Evolutionary conservation across 1,140 invertebrate species (phyloP).

Genomic region (Scaptomyza graminum): DNA sequence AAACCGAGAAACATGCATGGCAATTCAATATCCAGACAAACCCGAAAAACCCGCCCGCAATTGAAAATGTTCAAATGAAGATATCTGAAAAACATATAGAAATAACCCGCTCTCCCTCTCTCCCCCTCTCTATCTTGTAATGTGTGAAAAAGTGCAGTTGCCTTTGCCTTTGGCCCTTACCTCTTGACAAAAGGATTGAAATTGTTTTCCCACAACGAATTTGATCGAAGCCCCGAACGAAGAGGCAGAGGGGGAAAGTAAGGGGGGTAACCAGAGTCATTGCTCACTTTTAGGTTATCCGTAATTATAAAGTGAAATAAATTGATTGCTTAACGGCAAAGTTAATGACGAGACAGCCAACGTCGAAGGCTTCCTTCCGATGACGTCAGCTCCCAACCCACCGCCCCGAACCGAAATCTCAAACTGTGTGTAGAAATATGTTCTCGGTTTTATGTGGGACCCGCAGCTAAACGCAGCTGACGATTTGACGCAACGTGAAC

Average conservation of each 20-base stretch:
- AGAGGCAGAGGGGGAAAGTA: not conserved
- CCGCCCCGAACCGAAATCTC: not conserved
- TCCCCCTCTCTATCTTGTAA: slow-evolving; percentile 4
- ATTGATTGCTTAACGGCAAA: slow-evolving; percentile 70
- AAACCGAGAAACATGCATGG: slow-evolving; percentile 79
- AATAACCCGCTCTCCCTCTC: no score
- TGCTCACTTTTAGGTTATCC: slow-evolving; percentile 64
- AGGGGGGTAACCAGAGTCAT: slow-evolving; percentile 5
- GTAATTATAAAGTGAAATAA: slow-evolving; percentile 75
- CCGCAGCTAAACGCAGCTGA: slow-evolving; percentile 32
- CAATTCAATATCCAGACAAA: slow-evolving; percentile 62
- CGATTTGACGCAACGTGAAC: slow-evolving; percentile 3
- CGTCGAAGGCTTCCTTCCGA: slow-evolving; percentile 32
- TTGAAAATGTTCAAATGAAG: slow-evolving; percentile 52
- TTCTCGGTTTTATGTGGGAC: slow-evolving; percentile 38
- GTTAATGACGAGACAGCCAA: slow-evolving; percentile 65
- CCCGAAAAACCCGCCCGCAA: slow-evolving; percentile 34
- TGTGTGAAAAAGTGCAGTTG: slow-evolving; percentile 51
- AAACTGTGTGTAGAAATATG: slow-evolving; percentile 1
- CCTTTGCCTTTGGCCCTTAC: slow-evolving; percentile 44
- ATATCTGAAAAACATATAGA: slow-evolving; percentile 20
- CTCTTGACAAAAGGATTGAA: slow-evolving; percentile 61
- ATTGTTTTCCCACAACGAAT: slow-evolving; percentile 61
- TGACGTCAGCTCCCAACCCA: slow-evolving; percentile 34
- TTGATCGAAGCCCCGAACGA: slow-evolving; percentile 23